phyloP scores from a whole-genome alignment of 2,113 vertebrate species.

The Macquaria australasica region DNA sequence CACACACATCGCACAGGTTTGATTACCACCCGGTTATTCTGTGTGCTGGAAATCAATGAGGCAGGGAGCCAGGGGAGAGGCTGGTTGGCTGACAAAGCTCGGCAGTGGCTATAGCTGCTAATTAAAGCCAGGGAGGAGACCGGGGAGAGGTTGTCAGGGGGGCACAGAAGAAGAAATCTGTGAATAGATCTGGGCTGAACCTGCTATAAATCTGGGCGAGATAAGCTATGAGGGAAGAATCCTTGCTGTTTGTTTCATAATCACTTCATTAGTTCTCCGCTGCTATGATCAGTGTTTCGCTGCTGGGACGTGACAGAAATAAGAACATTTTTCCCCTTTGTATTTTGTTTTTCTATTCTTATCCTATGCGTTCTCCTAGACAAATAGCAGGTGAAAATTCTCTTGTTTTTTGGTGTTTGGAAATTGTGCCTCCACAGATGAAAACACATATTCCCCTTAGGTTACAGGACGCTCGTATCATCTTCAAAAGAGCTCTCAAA shows the following conservation, averaged over 20 bases:
- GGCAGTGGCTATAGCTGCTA: constrained; percentile 55
- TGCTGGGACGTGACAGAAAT: background rate
- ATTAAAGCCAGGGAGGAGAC: constrained; percentile 60
- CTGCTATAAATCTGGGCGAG: constrained; percentile 33
- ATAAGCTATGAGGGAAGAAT: constrained; percentile 24
- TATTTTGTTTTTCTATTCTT: background rate
- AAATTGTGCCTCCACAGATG: constrained; percentile 24
- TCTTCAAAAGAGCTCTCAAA: constrained; percentile 40
- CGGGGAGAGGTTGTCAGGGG: constrained; percentile 44
- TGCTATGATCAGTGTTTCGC: constrained; percentile 16
- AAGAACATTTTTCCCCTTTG: background rate
- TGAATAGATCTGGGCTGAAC: constrained; percentile 46
- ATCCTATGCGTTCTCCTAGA: constrained; percentile 1
- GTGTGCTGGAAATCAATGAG: constrained; percentile 69
- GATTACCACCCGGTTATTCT: constrained; percentile 60
- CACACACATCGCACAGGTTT: constrained; percentile 56
- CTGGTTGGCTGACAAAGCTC: constrained; percentile 41
- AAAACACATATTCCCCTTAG: constrained; percentile 28
- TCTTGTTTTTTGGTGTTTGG: background rate
- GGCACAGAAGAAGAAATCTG: constrained; percentile 32
- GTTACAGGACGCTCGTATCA: constrained; percentile 19
- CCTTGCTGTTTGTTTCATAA: constrained; percentile 42
- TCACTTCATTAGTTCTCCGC: constrained; percentile 45
- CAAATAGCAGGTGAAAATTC: constrained; percentile 24
- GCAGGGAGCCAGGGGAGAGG: constrained; percentile 57